Conservation (phyloP, 1,140 invertebrate species). For the Teleogryllus occipitalis region DNA sequence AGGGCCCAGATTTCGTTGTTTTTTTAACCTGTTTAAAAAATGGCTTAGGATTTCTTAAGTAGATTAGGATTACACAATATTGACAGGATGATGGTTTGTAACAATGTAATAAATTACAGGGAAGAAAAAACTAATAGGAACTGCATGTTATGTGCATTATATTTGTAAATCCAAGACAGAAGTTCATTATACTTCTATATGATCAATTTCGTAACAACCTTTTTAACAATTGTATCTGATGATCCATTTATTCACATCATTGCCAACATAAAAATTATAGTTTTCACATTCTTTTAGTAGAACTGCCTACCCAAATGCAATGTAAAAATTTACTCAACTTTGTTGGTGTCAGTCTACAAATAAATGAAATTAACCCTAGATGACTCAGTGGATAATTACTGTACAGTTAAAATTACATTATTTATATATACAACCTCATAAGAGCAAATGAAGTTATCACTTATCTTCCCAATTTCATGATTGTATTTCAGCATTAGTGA, state of each 20-base stretch:
- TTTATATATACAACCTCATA: not conserved
- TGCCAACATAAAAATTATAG: not conserved
- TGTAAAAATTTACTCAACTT: not conserved
- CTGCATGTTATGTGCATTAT: no score
- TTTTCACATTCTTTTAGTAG: not conserved
- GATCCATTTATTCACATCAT: not conserved
- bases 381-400: not conserved
- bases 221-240: not conserved
- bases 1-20: no score
- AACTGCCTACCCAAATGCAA: not conserved
- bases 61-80: no score
- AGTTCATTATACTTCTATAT: no score
- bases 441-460: not conserved
- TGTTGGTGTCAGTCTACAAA: not conserved
- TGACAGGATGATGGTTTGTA: no score
- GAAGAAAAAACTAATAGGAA: no score
- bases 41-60: no score
- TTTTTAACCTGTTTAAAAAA: no score
- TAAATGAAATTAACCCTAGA: not conserved
- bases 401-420: slow-evolving; percentile 2
- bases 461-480: not conserved
- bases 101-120: no score
- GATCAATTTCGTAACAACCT: no score
- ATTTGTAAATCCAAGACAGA: no score
- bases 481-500: not conserved